Conservation (phyloP, 2,797 vertebrate genomes). For the Anniella stebbinsi region DNA sequence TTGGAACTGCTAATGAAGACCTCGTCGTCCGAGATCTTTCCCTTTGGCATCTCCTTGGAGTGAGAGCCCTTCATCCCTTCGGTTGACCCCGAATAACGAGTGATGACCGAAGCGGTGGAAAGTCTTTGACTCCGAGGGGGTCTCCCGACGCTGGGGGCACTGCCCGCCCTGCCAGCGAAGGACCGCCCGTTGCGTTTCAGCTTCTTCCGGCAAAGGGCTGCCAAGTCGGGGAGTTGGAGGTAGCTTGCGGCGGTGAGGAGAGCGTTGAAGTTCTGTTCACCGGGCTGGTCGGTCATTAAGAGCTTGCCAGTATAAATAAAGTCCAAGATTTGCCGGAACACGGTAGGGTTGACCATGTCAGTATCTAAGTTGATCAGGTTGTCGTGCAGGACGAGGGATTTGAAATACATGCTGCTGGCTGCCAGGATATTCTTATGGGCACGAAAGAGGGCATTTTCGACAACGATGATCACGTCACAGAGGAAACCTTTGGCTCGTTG, state of each 20-base stretch:
- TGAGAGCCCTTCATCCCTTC: slow-evolving; percentile 82
- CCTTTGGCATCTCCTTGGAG: slow-evolving; percentile 82
- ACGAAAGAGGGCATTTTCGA: slow-evolving; percentile 97
- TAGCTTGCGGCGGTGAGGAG: slow-evolving; percentile 98
- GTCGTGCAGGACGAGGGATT: slow-evolving; percentile 97
- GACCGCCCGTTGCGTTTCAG: slow-evolving; percentile 92
- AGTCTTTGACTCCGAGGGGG: slow-evolving; percentile 90
- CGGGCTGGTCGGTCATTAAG: slow-evolving; percentile 90
- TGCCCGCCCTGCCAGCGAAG: slow-evolving; percentile 85
- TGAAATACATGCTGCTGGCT: slow-evolving; percentile 98
- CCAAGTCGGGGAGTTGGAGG: slow-evolving; percentile 98
- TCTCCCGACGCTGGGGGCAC: slow-evolving; percentile 81
- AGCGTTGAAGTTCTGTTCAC: slow-evolving; percentile 92
- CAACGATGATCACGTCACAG: slow-evolving; percentile 98
- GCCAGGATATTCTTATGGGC: slow-evolving; percentile 98
- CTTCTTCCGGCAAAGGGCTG: slow-evolving; percentile 95
- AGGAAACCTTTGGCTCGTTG: slow-evolving; percentile 99
- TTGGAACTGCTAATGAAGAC: slow-evolving; percentile 87
- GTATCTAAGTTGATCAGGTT: slow-evolving; percentile 99
- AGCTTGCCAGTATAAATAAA: slow-evolving; percentile 99
- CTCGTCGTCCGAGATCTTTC: slow-evolving; percentile 91
- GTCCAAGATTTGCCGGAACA: slow-evolving; percentile 97
- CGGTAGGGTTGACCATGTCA: slow-evolving; percentile 96
- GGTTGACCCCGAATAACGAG: slow-evolving; percentile 86
- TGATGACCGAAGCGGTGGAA: slow-evolving; percentile 86